A percentile compares a stretch with the other conserved stretches of the same genome.
Evolutionary conservation across 2,797 vertebrate genomes (phyloP).

Genomic region (Pipistrellus nathusii): DNA sequence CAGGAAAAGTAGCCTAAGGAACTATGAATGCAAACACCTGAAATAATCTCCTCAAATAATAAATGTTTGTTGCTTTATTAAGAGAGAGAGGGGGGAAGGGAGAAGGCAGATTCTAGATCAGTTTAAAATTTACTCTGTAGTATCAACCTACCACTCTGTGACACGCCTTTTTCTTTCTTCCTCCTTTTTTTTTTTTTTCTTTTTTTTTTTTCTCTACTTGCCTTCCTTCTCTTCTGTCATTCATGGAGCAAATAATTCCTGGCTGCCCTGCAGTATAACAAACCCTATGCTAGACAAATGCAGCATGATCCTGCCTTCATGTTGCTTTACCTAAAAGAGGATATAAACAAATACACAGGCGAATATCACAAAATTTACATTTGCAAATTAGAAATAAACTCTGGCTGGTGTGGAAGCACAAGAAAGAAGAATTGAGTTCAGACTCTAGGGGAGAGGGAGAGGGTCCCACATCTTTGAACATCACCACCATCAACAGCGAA

Average conservation of each 20-base stretch:
- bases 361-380: background rate
- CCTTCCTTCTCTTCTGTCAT: background rate
- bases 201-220: background rate
- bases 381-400: background rate
- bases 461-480: background rate
- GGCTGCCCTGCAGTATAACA: background rate
- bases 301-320: background rate
- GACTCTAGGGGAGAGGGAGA: background rate
- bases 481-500: background rate
- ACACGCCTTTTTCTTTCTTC: background rate
- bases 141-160: background rate
- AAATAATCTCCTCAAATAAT: constrained; percentile 61
- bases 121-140: background rate
- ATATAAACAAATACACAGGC: constrained; percentile 6
- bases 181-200: background rate
- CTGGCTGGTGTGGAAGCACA: background rate
- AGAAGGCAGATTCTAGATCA: background rate
- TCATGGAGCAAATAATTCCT: background rate
- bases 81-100: background rate
- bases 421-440: background rate
- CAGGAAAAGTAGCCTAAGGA: constrained; percentile 72
- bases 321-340: background rate
- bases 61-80: constrained; percentile 33
- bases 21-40: constrained; percentile 70
- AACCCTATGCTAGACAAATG: background rate